phyloP scores from a whole-genome alignment of 2,797 vertebrate species.

The Tokudaia tokunoshimensis region DNA sequence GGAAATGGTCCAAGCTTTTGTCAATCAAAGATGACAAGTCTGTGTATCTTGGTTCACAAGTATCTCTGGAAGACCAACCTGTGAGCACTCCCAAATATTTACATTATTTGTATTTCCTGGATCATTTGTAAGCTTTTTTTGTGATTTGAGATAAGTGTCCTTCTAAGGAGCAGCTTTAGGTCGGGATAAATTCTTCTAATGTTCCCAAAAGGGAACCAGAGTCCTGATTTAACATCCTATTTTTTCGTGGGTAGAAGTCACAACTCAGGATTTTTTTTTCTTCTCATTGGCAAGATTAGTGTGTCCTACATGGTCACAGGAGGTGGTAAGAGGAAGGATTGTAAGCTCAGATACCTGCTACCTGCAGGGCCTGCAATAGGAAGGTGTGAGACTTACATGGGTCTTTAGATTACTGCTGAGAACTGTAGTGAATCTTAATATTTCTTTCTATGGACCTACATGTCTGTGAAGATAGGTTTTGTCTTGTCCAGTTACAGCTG shows the following conservation, averaged over 20 bases:
- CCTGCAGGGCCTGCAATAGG: not conserved
- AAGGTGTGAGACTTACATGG: not conserved
- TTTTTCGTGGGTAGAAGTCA: constrained; percentile 35
- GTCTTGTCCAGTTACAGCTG: not conserved
- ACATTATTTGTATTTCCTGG: constrained; percentile 1
- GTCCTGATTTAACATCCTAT: not conserved
- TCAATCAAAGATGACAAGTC: not conserved
- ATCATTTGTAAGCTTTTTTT: not conserved
- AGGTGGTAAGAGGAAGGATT: not conserved
- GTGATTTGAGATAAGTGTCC: not conserved
- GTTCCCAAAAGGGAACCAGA: not conserved
- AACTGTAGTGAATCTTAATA: not conserved
- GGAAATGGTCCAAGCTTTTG: constrained; percentile 32
- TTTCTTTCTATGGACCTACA: constrained; percentile 42
- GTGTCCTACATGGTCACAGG: not conserved
- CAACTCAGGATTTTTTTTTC: constrained; percentile 19
- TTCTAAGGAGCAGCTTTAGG: not conserved
- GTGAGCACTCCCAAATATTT: not conserved
- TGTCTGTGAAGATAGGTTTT: not conserved
- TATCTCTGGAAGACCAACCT: not conserved
- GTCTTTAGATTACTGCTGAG: not conserved
- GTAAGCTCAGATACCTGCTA: not conserved
- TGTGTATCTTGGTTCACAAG: constrained; percentile 18
- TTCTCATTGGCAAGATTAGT: constrained; percentile 1
- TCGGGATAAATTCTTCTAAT: no score